Base-by-base conservation (phyloP, 2,797 vertebrate species). In the Danionella dracula region DNA sequence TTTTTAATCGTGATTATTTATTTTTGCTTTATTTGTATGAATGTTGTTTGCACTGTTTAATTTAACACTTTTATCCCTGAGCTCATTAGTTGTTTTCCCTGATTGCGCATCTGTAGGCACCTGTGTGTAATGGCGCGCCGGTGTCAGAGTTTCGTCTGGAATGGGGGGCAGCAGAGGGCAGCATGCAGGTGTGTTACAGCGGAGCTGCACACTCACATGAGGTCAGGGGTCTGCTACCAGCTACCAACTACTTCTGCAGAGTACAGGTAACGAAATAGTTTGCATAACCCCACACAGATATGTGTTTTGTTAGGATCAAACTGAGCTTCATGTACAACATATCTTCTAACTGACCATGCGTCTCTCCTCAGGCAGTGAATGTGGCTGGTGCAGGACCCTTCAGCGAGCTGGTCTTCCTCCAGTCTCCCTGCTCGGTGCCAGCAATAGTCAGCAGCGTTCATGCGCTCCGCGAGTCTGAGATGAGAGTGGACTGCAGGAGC, bases 91-190 rank as follows among this genome's bases (percentile, higher is more conserved):
- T 34, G 2, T 35, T 35, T 8, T 10, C 32, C 1, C 23, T 8
- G n/a, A n/a, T 21, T 10, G 8, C 27, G 27, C 6, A 17, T 7
- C 66, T 63, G 15, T 78, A 99, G 96, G 80, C 90, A 9, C 94
- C 96, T 23, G 54, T 75, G 37, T 90, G 86, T 79, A 96, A 98
- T 0, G 96, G 96, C 61, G 92, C 94, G 8, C 87, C 91, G 0
- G 83, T 98, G 76, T 92, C 87, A 0, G 96, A 99, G 75, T 98
- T 90, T 76, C 90, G 94, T 1, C 71, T 98, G 53, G 96, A 99
- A 78, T 98, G 96, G 96, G 96, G 96, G 0, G 92, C 92, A 0
- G 92, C 93, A 23, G 94, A 99, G 79, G 94, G 96, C 68, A 87
- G 84, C 79, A 94, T 97, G 94, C 94, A 95, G 81, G 80, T 89